Evolutionary conservation across 2,113 vertebrate genomes (phyloP).

Genomic region (Pandion haliaetus): DNA sequence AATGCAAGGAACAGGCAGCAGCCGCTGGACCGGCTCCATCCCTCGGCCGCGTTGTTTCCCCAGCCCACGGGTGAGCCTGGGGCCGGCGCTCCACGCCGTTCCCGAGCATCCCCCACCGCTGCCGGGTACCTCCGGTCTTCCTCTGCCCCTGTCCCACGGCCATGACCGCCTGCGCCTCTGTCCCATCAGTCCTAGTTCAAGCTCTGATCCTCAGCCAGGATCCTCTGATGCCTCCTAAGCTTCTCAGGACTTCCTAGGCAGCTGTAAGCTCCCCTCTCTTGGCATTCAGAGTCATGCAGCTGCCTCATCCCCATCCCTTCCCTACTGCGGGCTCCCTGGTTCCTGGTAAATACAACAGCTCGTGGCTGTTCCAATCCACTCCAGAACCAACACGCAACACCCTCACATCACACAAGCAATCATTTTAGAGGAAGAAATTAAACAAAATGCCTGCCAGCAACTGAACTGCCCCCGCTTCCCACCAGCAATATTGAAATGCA

Average conservation of each 20-base stretch:
- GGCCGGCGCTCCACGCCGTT: background rate
- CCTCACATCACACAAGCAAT: background rate
- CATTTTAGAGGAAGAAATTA: background rate
- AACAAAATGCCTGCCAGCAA: background rate
- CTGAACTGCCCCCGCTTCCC: background rate
- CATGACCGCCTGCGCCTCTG: accelerated
- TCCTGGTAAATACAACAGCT: background rate
- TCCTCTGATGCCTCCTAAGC: background rate
- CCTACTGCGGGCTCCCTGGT: accelerated
- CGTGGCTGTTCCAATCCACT: background rate
- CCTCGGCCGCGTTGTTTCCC: background rate
- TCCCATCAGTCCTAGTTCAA: background rate
- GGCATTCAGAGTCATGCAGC: background rate
- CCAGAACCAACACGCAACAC: background rate
- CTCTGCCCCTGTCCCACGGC: accelerated
- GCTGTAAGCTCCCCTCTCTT: background rate
- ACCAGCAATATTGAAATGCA: background rate
- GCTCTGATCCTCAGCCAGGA: background rate
- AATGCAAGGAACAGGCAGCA: background rate
- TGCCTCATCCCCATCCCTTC: background rate
- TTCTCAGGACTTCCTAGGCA: background rate
- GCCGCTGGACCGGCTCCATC: background rate
- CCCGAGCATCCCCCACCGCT: background rate
- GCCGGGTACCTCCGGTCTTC: background rate
- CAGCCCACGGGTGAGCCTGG: background rate